These are phyloP conservation scores for Halesus radiatus DNA, from an alignment of 1,140 invertebrate genomes.

Conservation along the genomic window DNA sequence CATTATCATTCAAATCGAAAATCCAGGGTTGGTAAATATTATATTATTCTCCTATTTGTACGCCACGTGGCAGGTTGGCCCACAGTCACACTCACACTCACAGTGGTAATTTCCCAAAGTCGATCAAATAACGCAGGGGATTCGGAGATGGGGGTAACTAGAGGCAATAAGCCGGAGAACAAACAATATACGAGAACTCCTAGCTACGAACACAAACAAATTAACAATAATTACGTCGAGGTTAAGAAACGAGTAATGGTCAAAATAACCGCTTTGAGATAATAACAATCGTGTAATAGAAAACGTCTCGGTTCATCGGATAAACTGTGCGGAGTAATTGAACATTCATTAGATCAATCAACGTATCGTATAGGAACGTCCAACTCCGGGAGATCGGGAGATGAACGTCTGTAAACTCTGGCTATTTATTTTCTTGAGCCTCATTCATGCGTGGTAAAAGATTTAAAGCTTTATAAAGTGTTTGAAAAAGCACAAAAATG, in stretches of 20 bases:
- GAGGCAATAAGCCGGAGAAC: constrained; percentile 21
- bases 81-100: neutral
- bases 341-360: constrained; percentile 16
- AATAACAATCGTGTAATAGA: neutral
- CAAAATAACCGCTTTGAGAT: constrained; percentile 1
- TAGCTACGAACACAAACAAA: neutral
- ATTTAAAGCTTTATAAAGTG: too few species aligned
- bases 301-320: constrained; percentile 10
- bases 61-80: constrained; percentile 5
- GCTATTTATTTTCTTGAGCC: too few species aligned
- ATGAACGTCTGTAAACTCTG: too few species aligned
- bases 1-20: neutral
- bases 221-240: constrained; percentile 3
- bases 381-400: too few species aligned
- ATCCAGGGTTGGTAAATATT: neutral
- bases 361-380: neutral
- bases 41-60: constrained; percentile 1
- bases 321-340: neutral
- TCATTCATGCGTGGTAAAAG: too few species aligned
- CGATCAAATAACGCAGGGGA: constrained; percentile 1
- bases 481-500: too few species aligned
- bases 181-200: constrained; percentile 1
- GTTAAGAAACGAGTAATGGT: neutral
- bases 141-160: neutral
- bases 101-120: constrained; percentile 2